Percentiles rank a stretch among this genome's conserved stretches.
These are phyloP conservation scores for human (Homo sapiens) DNA, from an alignment of 2,113 vertebrate genomes.

Conservation along the genomic window GRCh38 chr6:60333001-60333500, in stretches of 20 bases:
- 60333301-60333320: no score
- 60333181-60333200: no score
- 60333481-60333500: neutral
- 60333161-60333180: no score
- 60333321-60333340: no score
- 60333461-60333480: neutral
- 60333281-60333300: no score
- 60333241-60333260: no score
- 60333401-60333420: neutral
- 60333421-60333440: constrained; percentile 7
- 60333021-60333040: neutral
- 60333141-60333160: no score
- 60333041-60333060: neutral
- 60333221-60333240: no score
- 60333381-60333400: constrained; percentile 12
- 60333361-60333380: neutral
- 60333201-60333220: no score
- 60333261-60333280: no score
- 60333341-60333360: neutral
- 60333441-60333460: constrained; percentile 12
- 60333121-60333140: constrained; percentile 17
- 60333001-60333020: neutral
- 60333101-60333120: constrained; percentile 21
- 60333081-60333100: neutral
- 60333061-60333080: constrained; percentile 3